Conservation (phyloP, 1,140 invertebrate species). For the Chymomyza costata region DNA sequence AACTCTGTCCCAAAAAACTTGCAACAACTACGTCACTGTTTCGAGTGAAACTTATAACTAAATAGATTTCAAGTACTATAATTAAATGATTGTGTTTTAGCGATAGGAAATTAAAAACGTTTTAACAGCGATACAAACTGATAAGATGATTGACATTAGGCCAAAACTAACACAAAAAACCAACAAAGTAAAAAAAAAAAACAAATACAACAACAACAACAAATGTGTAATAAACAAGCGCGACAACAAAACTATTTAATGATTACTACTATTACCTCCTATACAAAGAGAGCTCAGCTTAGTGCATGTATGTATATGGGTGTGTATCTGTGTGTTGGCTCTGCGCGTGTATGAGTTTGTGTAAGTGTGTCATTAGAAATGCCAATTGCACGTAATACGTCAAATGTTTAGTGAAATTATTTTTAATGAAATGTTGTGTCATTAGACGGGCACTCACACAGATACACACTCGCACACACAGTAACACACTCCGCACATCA, state of each 20-base stretch:
- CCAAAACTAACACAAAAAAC: no score
- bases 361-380: slow-evolving; percentile 55
- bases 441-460: slow-evolving; percentile 36
- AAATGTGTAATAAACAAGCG: slow-evolving; percentile 42
- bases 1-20: no score
- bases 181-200: slow-evolving; percentile 14
- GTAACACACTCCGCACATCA: slow-evolving; percentile 1
- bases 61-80: slow-evolving; percentile 52
- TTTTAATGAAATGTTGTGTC: slow-evolving; percentile 72
- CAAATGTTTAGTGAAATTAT: slow-evolving; percentile 69
- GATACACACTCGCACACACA: slow-evolving; percentile 1
- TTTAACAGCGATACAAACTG: slow-evolving; percentile 57
- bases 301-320: not conserved
- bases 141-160: slow-evolving; percentile 55
- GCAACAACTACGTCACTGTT: slow-evolving; percentile 18
- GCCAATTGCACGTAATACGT: slow-evolving; percentile 69
- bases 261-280: slow-evolving; percentile 31
- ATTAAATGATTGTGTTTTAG: slow-evolving; percentile 56
- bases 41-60: slow-evolving; percentile 31
- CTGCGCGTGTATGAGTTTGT: slow-evolving; percentile 4
- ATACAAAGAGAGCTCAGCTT: not conserved
- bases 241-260: slow-evolving; percentile 49
- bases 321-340: slow-evolving; percentile 4
- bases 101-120: slow-evolving; percentile 69
- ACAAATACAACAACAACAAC: slow-evolving; percentile 12